Conservation (phyloP, 2,888 invertebrate genomes). For the Thymelicus lineola region DNA sequence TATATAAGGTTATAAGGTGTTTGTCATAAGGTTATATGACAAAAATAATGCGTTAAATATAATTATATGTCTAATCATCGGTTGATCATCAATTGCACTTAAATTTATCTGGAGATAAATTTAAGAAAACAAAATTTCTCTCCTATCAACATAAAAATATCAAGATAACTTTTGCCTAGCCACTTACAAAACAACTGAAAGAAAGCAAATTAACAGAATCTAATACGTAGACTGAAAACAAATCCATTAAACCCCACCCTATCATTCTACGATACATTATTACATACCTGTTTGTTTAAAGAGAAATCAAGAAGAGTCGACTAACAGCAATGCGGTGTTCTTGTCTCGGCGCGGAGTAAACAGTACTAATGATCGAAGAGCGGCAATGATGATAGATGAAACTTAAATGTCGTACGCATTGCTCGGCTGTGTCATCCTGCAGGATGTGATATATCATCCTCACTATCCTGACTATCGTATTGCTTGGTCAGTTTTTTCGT, state of each 20-base stretch:
- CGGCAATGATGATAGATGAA: constrained; percentile 80
- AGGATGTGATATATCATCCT: constrained; percentile 56
- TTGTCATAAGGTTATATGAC: too few species aligned
- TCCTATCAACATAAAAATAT: too few species aligned
- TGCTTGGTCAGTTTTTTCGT: constrained; percentile 29
- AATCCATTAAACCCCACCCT: background rate
- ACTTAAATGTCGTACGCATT: constrained; percentile 75
- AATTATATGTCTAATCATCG: too few species aligned
- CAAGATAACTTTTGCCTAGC: too few species aligned
- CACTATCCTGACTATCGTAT: constrained; percentile 27
- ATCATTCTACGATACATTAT: background rate
- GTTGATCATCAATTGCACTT: too few species aligned
- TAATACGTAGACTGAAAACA: background rate
- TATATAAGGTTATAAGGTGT: too few species aligned
- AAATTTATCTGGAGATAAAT: too few species aligned
- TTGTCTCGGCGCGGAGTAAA: constrained; percentile 74
- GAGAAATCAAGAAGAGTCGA: constrained; percentile 37
- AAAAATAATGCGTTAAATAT: too few species aligned
- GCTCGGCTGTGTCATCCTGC: constrained; percentile 48
- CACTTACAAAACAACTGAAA: too few species aligned
- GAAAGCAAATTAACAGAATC: too few species aligned
- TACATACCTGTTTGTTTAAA: constrained; percentile 22
- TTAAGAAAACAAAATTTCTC: too few species aligned
- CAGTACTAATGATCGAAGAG: constrained; percentile 80
- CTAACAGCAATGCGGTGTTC: constrained; percentile 81